Evolutionary conservation across 2,113 vertebrate species (phyloP).

Genomic region (Hypomesus transpacificus): DNA sequence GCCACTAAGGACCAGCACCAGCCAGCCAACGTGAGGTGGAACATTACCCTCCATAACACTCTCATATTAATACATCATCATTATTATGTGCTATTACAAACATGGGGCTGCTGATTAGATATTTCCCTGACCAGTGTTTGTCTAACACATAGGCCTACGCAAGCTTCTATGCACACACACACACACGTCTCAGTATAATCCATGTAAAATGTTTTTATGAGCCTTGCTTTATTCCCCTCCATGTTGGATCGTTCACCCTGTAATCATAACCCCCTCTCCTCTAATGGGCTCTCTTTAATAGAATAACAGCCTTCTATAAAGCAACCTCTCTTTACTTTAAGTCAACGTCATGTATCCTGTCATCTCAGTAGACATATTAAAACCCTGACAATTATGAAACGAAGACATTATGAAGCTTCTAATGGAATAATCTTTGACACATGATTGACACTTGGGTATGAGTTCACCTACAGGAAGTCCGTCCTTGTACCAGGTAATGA

Average conservation of each 20-base stretch:
- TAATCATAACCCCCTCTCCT: conserved; percentile 32
- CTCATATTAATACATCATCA: conserved; percentile 28
- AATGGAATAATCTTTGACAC: conserved; percentile 2
- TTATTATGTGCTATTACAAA: conserved; percentile 29
- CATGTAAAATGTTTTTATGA: conserved; percentile 19
- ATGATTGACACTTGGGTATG: background rate
- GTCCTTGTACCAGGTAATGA: conserved; percentile 89
- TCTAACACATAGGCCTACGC: conserved; percentile 2
- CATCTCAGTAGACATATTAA: background rate
- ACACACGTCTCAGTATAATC: conserved; percentile 12
- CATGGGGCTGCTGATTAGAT: conserved; percentile 23
- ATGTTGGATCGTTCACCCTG: conserved; percentile 31
- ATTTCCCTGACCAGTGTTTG: conserved; percentile 22
- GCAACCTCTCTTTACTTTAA: too few species aligned
- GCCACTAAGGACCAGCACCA: conserved; percentile 28
- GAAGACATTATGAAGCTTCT: background rate
- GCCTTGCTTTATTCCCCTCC: conserved; percentile 27
- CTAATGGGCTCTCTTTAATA: conserved; percentile 21
- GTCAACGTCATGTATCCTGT: background rate
- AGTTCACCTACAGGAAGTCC: conserved; percentile 75
- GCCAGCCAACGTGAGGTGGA: conserved; percentile 18
- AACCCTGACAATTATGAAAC: conserved; percentile 1
- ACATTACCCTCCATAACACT: conserved; percentile 10
- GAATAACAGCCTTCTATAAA: conserved; percentile 13
- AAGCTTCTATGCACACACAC: conserved; percentile 7